Conservation (phyloP, 2,113 vertebrate genomes). For the Potamarius usumacintae region DNA sequence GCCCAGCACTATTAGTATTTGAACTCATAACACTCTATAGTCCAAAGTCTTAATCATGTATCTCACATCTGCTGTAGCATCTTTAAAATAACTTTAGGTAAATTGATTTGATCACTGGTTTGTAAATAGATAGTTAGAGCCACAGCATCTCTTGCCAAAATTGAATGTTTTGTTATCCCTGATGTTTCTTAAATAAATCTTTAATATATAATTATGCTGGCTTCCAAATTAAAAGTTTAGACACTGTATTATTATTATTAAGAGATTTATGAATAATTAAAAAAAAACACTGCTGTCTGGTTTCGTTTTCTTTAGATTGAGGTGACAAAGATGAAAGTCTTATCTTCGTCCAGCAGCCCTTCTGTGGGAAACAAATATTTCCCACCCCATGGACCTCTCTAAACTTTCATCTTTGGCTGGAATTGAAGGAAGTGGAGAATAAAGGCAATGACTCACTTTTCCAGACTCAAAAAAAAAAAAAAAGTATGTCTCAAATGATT, state of each 20-base stretch:
- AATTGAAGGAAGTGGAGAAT: slow-evolving; percentile 32
- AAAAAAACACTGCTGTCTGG: slow-evolving; percentile 37
- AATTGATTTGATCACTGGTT: background rate
- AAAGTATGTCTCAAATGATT: slow-evolving; percentile 5
- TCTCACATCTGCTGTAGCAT: background rate
- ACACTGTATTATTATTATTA: slow-evolving; percentile 1
- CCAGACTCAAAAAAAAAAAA: slow-evolving; percentile 6
- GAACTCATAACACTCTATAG: background rate
- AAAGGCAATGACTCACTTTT: slow-evolving; percentile 35
- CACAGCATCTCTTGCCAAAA: background rate
- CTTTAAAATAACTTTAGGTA: background rate
- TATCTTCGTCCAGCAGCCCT: slow-evolving; percentile 37
- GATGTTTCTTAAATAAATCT: too few species aligned
- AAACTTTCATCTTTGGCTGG: slow-evolving; percentile 43
- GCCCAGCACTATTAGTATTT: background rate
- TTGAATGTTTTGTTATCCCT: background rate
- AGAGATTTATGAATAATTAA: slow-evolving; percentile 39
- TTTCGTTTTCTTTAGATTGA: slow-evolving; percentile 38
- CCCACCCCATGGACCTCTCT: slow-evolving; percentile 44
- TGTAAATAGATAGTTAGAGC: background rate
- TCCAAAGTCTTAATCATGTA: background rate
- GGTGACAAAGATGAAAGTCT: slow-evolving; percentile 39
- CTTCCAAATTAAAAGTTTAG: background rate
- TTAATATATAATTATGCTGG: background rate
- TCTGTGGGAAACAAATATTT: slow-evolving; percentile 56